phyloP scores from a whole-genome alignment of 2,888 invertebrate genomes.

The Idaea aversata region DNA sequence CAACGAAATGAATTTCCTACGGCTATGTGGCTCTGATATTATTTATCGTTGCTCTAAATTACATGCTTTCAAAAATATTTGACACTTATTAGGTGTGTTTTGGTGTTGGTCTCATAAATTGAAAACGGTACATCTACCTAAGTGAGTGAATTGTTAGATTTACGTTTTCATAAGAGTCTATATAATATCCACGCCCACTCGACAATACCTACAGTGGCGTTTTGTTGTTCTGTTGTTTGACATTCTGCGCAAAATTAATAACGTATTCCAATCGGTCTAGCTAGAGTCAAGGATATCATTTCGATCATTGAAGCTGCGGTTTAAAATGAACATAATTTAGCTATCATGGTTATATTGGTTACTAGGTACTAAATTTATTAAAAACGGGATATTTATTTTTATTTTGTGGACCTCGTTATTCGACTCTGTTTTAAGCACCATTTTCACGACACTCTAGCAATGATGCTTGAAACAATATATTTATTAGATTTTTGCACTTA shows the following conservation, averaged over 20 bases:
- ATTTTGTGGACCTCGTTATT: too few relatives aligned
- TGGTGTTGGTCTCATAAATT: neutral
- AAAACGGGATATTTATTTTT: too few relatives aligned
- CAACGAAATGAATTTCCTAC: neutral
- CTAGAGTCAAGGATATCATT: neutral
- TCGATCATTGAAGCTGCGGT: neutral
- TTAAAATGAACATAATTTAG: neutral
- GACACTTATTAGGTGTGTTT: neutral
- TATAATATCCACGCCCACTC: neutral
- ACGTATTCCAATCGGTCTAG: too few relatives aligned
- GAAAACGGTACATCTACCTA: neutral
- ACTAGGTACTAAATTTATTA: too few relatives aligned
- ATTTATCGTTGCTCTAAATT: neutral
- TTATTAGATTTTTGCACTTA: too few relatives aligned
- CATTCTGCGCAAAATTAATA: too few relatives aligned
- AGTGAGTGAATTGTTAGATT: neutral
- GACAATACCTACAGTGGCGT: neutral
- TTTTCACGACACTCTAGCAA: too few relatives aligned
- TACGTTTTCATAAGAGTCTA: neutral
- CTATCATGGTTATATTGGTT: too few relatives aligned
- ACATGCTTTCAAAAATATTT: neutral
- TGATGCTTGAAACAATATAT: too few relatives aligned
- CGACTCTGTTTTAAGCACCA: too few relatives aligned
- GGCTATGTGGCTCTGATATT: neutral
- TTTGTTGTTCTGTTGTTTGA: too few relatives aligned